Conservation (phyloP, 2,797 vertebrate species). For the Urosaurus nigricauda region DNA sequence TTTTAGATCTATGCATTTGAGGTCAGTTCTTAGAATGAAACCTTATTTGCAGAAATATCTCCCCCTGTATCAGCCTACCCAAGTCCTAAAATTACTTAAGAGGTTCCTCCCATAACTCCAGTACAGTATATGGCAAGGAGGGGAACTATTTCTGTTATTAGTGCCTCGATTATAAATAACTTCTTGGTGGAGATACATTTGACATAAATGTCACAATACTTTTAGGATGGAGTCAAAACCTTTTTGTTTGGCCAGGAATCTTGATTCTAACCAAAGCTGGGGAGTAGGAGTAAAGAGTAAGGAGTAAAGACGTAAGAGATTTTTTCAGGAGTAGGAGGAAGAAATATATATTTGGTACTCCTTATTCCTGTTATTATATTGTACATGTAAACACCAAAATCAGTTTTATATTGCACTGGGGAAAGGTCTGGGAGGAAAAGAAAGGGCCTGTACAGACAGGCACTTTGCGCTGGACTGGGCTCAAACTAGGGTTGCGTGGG, state of each 20-base stretch:
- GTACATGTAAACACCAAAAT: no score
- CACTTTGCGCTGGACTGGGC: no score
- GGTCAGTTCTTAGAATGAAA: background rate
- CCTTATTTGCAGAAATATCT: background rate
- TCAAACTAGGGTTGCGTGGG: no score
- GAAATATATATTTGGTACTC: no score
- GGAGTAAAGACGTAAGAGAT: no score
- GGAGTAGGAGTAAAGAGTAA: no score
- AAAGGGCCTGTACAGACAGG: no score
- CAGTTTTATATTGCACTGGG: no score
- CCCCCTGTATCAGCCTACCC: background rate
- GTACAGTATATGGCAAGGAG: background rate
- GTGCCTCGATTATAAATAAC: background rate
- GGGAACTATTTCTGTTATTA: background rate
- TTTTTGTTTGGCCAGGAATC: background rate
- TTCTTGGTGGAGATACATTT: background rate
- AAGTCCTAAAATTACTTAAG: background rate
- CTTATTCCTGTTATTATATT: no score
- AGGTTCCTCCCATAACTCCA: background rate
- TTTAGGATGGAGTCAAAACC: background rate
- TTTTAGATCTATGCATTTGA: background rate
- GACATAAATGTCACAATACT: background rate
- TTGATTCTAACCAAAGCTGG: background rate
- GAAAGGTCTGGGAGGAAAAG: no score
- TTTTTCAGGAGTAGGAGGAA: no score